phyloP scores from a whole-genome alignment of 92 coral and sea anemone species.

The Phenganax stokvisi region DNA sequence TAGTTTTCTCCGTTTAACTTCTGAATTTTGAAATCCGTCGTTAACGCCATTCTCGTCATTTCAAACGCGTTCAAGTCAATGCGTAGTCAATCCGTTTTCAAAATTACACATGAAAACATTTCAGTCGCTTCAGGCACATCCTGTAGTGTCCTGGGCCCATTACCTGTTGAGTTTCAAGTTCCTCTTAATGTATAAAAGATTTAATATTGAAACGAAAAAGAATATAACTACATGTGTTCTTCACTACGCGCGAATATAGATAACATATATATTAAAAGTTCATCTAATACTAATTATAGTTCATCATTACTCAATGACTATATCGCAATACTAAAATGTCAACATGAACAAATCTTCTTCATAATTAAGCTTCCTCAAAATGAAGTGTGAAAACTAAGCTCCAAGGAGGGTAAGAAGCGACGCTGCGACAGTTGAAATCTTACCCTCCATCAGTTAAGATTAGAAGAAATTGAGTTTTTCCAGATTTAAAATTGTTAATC shows the following conservation, averaged over 20 bases:
- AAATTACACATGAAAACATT: conserved; percentile 13
- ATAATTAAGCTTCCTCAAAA: too few species aligned
- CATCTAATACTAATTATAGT: too few species aligned
- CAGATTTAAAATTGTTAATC: not conserved
- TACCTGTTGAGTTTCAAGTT: not conserved
- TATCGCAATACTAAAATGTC: too few species aligned
- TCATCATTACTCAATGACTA: too few species aligned
- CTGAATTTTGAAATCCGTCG: conserved; percentile 15
- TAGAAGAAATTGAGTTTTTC: not conserved
- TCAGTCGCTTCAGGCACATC: conserved; percentile 23
- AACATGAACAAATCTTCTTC: too few species aligned
- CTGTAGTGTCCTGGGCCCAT: conserved; percentile 18
- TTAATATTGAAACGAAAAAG: too few species aligned
- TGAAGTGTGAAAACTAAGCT: not conserved
- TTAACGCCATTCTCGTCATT: conserved; percentile 32
- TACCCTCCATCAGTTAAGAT: not conserved
- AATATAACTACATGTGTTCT: too few species aligned
- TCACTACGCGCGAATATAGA: too few species aligned
- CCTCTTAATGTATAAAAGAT: too few species aligned
- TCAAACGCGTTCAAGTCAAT: conserved; percentile 7
- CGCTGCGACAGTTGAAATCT: not conserved
- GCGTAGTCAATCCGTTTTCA: conserved; percentile 20
- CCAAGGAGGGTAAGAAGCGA: not conserved
- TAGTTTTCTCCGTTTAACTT: conserved; percentile 33
- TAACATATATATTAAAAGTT: too few species aligned